Conservation (phyloP, 2,113 vertebrate genomes). For the Syrmaticus mikado region DNA sequence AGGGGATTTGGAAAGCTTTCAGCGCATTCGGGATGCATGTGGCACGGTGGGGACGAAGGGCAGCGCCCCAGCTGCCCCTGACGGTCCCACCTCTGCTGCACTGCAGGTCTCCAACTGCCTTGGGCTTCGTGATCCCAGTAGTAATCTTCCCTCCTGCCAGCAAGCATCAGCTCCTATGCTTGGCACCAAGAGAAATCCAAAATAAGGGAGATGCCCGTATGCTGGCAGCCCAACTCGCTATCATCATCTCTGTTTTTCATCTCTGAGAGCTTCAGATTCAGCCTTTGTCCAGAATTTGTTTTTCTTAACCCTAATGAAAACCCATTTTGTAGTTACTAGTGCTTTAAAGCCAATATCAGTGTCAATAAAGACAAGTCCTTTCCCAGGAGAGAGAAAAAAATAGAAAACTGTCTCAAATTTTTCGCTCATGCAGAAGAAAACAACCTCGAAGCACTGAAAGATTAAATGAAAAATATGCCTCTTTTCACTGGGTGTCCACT, state of each 20-base stretch:
- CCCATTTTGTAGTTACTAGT: background rate
- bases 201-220: background rate
- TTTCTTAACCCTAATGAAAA: background rate
- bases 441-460: slow-evolving; percentile 13
- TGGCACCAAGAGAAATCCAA: background rate
- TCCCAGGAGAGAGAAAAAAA: background rate
- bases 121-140: background rate
- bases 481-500: background rate
- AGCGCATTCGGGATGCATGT: background rate
- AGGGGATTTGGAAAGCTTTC: background rate
- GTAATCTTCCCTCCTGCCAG: background rate
- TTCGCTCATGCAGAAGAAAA: slow-evolving; percentile 31
- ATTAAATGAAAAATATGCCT: slow-evolving; percentile 39
- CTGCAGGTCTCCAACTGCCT: no score
- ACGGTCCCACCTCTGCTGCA: background rate
- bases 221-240: background rate
- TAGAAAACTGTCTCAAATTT: background rate
- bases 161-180: background rate
- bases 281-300: background rate
- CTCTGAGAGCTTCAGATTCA: background rate
- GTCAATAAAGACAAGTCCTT: slow-evolving; percentile 9
- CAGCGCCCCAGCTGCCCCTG: background rate
- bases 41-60: background rate
- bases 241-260: background rate
- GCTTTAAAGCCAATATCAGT: background rate